Conservation (phyloP, 2,113 vertebrate species). For the Gymnorhina tibicen region DNA sequence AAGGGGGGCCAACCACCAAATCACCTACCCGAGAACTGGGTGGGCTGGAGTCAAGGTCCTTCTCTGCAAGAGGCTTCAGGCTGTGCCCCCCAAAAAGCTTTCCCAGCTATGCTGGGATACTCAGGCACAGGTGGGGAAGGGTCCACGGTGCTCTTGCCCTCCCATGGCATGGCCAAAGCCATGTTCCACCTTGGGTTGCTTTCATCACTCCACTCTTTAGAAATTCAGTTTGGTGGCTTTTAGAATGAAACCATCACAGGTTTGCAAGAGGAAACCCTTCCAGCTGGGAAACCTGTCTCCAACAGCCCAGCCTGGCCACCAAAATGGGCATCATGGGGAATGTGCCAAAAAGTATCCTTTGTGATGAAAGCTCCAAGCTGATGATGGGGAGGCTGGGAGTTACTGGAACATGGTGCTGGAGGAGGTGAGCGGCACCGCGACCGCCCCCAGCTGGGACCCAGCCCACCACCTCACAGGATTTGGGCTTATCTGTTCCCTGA, state of each 20-base stretch:
- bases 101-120: no score
- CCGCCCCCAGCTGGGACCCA: neutral
- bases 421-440: fast-evolving
- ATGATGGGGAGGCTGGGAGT: neutral
- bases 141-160: fast-evolving
- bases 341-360: neutral
- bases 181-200: neutral
- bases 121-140: fast-evolving
- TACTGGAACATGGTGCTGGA: neutral
- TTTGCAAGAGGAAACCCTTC: neutral
- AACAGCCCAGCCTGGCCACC: neutral
- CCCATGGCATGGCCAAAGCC: fast-evolving
- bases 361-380: fast-evolving
- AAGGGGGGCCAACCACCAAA: neutral
- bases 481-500: neutral
- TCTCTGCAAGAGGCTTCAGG: neutral
- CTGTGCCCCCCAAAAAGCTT: neutral
- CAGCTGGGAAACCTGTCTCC: neutral
- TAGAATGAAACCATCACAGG: neutral
- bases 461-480: neutral
- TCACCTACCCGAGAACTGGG: fast-evolving
- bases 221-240: neutral
- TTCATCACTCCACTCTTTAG: neutral
- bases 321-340: fast-evolving
- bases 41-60: neutral